Evolutionary conservation across 2,113 vertebrate species (phyloP), one percentile per base, ranked within the genome.

Genomic region (Dascyllus trimaculatus): DNA sequence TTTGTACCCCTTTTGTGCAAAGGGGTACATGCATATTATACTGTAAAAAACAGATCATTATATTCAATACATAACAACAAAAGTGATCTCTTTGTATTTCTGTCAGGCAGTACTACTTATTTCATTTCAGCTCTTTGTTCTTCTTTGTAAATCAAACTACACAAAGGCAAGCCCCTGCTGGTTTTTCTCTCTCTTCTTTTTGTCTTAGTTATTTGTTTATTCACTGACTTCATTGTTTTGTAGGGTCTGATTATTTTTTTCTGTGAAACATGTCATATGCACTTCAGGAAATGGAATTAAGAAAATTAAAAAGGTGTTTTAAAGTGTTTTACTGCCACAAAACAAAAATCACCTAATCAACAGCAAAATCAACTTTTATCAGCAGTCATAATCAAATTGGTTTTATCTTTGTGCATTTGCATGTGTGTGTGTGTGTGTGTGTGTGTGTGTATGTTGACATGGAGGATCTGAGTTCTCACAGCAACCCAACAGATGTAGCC

Each of bases 401-500:
- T 43, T 7, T 10, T 24, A n/a, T n/a, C 29, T 25, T 2, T 49
- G 54, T 49, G 15, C 2, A 11, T 48, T n/a, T n/a, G n/a, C n/a
- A n/a, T n/a, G n/a, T n/a, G n/a, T n/a, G n/a, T n/a, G n/a, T n/a
- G n/a, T n/a, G n/a, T n/a, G n/a, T n/a, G n/a, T n/a, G n/a, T n/a
- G n/a, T n/a, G 40, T 0, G 25, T 72, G 32, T 32, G 24, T 61
- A 14, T 62, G 65, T 69, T 52, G 49, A 56, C 52, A 45, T 29
- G 7, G 11, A 62, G 43, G 26, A n/a, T 46, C 11, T 13, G 40
- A 43, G 11, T 59, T 75, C 38, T 71, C 38, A 1, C 57, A 29
- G 54, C 60, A 65, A 29, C 13, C 10, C 51, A 43, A 35, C 66
- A 73, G 29, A 68, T 77, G 65, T 43, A 46, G 25, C 11, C 18